phyloP scores from a whole-genome alignment of 2,797 vertebrate species.

The Potorous gilbertii region DNA sequence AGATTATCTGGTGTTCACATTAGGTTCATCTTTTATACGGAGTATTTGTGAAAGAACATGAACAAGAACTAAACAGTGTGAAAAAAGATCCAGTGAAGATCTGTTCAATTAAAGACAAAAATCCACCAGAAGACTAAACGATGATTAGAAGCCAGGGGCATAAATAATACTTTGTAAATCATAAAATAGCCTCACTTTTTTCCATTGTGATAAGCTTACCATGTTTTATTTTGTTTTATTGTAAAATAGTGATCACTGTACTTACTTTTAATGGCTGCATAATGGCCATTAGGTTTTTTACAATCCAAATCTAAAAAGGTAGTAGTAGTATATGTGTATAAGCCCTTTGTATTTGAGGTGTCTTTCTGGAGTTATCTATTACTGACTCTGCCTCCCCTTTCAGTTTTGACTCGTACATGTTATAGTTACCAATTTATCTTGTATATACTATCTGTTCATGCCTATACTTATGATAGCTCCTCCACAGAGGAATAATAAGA shows the following conservation, averaged over 20 bases:
- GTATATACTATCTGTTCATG: background rate
- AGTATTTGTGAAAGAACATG: background rate
- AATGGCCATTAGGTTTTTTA: background rate
- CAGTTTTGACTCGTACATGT: background rate
- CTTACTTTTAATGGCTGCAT: background rate
- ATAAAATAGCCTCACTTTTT: background rate
- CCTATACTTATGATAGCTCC: background rate
- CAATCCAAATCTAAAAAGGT: background rate
- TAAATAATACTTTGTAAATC: background rate
- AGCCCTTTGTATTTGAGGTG: background rate
- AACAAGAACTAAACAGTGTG: background rate
- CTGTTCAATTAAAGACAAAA: background rate
- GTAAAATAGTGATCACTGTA: background rate
- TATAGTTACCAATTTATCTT: background rate
- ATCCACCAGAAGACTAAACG: background rate
- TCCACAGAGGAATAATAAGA: background rate
- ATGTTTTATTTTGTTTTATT: background rate
- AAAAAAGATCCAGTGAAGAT: background rate
- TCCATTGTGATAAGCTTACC: background rate
- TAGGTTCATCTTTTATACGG: background rate
- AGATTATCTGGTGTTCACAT: background rate
- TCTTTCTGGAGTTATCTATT: background rate
- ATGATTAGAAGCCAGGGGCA: background rate
- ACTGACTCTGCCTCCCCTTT: background rate
- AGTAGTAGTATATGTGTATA: background rate